These are phyloP conservation scores for Acyrthosiphon pisum DNA, from an alignment of 1,140 invertebrate genomes.

Conservation along the genomic window DNA sequence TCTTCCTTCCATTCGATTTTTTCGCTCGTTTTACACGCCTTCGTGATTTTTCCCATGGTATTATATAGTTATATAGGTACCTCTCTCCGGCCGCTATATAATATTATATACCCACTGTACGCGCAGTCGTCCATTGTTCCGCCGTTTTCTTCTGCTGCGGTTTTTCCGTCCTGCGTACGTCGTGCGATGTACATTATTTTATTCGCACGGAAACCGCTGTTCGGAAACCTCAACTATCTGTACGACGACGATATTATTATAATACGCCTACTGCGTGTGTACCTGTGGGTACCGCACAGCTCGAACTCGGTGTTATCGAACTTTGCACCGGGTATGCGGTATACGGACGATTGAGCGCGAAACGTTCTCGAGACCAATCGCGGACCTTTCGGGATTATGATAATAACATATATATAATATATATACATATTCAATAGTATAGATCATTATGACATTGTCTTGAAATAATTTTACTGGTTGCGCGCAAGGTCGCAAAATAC, in stretches of 20 bases:
- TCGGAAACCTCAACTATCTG: not conserved
- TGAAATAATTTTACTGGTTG: not conserved
- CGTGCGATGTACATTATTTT: not conserved
- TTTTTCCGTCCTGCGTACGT: constrained; percentile 4
- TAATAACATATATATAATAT: not conserved
- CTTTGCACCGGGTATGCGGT: not conserved
- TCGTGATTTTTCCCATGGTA: constrained; percentile 50
- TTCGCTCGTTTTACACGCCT: constrained; percentile 47
- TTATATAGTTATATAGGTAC: not conserved
- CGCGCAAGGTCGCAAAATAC: not conserved
- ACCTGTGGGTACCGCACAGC: not conserved
- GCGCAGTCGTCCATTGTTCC: constrained; percentile 14
- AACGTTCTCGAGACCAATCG: not conserved
- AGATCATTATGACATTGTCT: not conserved
- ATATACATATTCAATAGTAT: not conserved
- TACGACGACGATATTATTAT: not conserved
- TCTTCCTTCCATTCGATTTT: constrained; percentile 47
- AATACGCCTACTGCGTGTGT: not conserved
- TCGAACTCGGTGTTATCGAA: constrained; percentile 27
- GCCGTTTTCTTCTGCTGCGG: constrained; percentile 28
- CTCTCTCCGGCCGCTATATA: not conserved
- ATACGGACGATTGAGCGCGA: not conserved
- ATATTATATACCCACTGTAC: not conserved
- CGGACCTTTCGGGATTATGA: not conserved
- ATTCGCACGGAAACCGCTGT: constrained; percentile 36